Percentiles rank a stretch among this genome's conserved stretches.
Evolutionary conservation across 2,113 vertebrate species (phyloP).

Genomic region (Sturnus vulgaris): DNA sequence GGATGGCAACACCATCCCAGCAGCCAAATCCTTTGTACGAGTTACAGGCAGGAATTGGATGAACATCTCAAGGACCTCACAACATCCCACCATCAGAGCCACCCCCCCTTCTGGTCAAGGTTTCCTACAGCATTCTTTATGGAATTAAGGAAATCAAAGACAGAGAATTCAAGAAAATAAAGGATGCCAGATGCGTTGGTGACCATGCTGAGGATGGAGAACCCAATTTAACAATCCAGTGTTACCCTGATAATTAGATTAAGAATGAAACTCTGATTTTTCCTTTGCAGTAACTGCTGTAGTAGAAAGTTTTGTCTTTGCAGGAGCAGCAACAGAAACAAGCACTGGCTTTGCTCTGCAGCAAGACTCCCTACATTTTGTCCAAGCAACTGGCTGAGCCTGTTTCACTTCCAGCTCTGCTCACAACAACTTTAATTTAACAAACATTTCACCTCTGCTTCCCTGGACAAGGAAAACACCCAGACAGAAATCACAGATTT

Average conservation of each 20-base stretch:
- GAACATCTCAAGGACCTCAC: not conserved
- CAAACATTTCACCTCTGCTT: not conserved
- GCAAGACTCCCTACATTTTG: not conserved
- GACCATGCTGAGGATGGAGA: not conserved
- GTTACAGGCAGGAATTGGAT: not conserved
- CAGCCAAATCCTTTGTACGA: fast-evolving
- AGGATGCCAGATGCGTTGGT: not conserved
- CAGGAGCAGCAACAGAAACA: fast-evolving
- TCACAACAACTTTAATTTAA: not conserved
- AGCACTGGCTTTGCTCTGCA: not conserved
- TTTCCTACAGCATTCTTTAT: not conserved
- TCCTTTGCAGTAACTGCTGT: not conserved
- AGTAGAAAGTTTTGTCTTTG: not conserved
- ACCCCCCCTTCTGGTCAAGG: not conserved
- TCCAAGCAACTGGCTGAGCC: not conserved
- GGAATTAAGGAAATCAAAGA: fast-evolving
- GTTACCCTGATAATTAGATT: not conserved
- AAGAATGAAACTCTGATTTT: not conserved
- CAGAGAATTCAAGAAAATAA: not conserved
- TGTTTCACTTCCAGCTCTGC: not conserved
- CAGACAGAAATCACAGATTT: not conserved
- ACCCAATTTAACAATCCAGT: fast-evolving
- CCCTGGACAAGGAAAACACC: fast-evolving
- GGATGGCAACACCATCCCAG: not conserved
- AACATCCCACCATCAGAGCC: not conserved